A percentile compares a stretch with the other conserved stretches of the same genome.
These are phyloP conservation scores for Cromileptes altivelis DNA, from an alignment of 2,113 vertebrate genomes.

Conservation along the genomic window DNA sequence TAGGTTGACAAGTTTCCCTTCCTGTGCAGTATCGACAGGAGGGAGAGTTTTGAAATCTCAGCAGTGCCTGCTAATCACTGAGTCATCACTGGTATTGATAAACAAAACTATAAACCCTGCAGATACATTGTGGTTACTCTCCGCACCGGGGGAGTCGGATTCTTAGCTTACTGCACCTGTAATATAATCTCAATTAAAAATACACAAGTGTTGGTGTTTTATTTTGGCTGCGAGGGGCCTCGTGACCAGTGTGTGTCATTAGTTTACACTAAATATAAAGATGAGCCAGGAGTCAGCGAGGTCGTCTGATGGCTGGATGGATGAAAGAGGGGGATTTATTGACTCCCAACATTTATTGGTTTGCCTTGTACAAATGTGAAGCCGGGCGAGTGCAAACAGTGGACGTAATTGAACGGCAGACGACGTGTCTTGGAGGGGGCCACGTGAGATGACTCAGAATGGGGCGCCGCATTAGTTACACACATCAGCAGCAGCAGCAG, in stretches of 20 bases:
- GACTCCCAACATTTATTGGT: slow-evolving; percentile 48
- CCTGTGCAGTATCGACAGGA: neutral
- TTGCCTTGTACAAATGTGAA: slow-evolving; percentile 46
- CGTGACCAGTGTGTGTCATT: slow-evolving; percentile 57
- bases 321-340: slow-evolving; percentile 48
- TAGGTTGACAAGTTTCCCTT: slow-evolving; percentile 15
- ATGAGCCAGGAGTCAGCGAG: slow-evolving; percentile 51
- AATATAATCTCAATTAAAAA: slow-evolving; percentile 74
- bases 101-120: slow-evolving; percentile 39
- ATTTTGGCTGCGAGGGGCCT: slow-evolving; percentile 51
- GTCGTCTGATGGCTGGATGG: slow-evolving; percentile 30
- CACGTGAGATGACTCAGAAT: slow-evolving; percentile 46
- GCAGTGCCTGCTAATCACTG: slow-evolving; percentile 34
- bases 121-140: slow-evolving; percentile 24
- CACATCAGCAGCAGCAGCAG: slow-evolving; percentile 8
- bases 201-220: slow-evolving; percentile 63
- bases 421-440: slow-evolving; percentile 27
- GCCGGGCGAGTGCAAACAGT: slow-evolving; percentile 44
- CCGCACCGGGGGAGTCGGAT: neutral
- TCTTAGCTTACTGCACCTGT: slow-evolving; percentile 50
- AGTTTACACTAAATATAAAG: slow-evolving; percentile 74
- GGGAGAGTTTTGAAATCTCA: slow-evolving; percentile 28
- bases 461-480: neutral
- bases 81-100: slow-evolving; percentile 46
- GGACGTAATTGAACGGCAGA: slow-evolving; percentile 27